Evolutionary conservation across 2,797 vertebrate genomes (phyloP).

Genomic region (Clarias pachynema): DNA sequence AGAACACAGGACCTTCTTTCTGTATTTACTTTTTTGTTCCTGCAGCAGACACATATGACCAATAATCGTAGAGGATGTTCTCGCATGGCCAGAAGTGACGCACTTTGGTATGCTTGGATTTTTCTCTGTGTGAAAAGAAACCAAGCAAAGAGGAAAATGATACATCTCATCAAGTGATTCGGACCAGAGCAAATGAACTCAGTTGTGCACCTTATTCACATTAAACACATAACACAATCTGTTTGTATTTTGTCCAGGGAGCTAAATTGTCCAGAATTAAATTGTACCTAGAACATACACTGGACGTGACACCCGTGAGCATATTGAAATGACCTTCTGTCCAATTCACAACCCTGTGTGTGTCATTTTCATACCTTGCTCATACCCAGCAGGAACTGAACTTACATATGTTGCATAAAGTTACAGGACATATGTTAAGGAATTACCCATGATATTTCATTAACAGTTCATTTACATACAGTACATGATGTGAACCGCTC

Average conservation of each 20-base stretch:
- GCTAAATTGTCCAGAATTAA: not conserved
- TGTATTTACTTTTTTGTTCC: no score
- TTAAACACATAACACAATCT: not conserved
- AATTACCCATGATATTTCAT: not conserved
- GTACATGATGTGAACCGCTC: not conserved
- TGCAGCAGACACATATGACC: no score
- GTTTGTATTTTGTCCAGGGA: not conserved
- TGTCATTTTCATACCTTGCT: not conserved
- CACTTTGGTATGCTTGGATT: no score
- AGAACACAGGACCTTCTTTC: no score
- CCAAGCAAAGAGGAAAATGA: no score
- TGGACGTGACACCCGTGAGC: not conserved
- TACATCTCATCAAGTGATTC: no score
- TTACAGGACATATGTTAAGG: not conserved
- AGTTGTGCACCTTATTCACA: not conserved
- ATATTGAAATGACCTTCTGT: slow-evolving; percentile 1
- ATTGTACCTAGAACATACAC: not conserved
- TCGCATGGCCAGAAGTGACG: no score
- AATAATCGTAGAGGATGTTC: no score
- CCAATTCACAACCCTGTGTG: not conserved
- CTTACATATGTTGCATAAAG: not conserved
- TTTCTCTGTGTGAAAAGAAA: no score
- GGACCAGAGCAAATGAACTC: no score
- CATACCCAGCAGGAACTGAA: not conserved
- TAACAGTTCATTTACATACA: not conserved